Conservation (phyloP, 2,888 invertebrate genomes). For the Eledone cirrhosa region DNA sequence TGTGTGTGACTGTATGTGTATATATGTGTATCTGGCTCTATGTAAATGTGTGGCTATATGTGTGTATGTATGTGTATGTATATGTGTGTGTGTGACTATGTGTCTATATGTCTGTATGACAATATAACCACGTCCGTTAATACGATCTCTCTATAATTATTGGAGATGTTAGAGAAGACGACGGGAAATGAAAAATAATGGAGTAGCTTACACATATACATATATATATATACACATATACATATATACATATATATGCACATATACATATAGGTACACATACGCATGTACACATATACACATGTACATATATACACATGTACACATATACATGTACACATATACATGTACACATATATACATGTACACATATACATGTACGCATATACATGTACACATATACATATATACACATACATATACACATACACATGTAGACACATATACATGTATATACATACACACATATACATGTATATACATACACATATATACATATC, state of each 20-base stretch:
- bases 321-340: neutral
- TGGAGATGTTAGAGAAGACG: too few species aligned
- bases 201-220: neutral
- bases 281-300: neutral
- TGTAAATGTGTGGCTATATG: neutral
- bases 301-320: neutral
- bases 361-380: neutral
- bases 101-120: too few species aligned
- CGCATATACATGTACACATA: neutral
- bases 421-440: neutral
- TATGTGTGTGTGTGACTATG: neutral
- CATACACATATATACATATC: neutral
- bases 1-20: too few species aligned
- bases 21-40: neutral
- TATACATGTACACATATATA: neutral
- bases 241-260: neutral
- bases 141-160: too few species aligned
- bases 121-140: too few species aligned
- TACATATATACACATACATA: neutral
- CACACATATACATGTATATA: neutral
- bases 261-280: neutral
- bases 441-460: neutral
- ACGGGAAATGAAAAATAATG: neutral
- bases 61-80: too few species aligned
- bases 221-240: neutral